Conservation (phyloP, 64 coral and sea anemone species). For the Trachythela sp. region DNA sequence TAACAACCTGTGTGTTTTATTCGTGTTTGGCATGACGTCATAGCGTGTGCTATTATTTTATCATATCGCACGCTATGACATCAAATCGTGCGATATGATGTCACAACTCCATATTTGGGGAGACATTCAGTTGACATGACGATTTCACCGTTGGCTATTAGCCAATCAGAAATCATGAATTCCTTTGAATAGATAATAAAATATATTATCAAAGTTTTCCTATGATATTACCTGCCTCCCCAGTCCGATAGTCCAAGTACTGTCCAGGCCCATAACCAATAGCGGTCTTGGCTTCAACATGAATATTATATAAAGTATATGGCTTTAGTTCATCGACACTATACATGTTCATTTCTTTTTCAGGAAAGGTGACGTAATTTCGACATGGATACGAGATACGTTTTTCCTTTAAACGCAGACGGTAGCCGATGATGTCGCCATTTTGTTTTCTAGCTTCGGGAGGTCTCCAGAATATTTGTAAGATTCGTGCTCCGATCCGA, state of each 20-base stretch:
- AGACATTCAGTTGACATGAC: too few relatives aligned
- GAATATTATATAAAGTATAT: neutral
- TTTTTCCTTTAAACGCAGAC: neutral
- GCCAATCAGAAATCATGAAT: too few relatives aligned
- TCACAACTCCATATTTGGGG: too few relatives aligned
- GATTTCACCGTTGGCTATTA: too few relatives aligned
- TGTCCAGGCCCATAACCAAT: neutral
- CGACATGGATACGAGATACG: neutral
- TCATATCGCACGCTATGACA: too few relatives aligned
- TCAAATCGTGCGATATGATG: too few relatives aligned
- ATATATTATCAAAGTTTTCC: too few relatives aligned
- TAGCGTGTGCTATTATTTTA: too few relatives aligned
- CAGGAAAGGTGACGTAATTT: neutral
- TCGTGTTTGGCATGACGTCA: too few relatives aligned
- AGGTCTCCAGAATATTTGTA: neutral
- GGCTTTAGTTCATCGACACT: neutral
- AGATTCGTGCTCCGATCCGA: neutral
- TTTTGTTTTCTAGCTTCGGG: neutral
- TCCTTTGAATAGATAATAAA: too few relatives aligned
- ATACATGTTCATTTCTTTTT: neutral
- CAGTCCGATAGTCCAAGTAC: neutral
- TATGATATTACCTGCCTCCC: slow-evolving; percentile 3
- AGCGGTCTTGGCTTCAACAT: neutral
- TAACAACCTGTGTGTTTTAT: too few relatives aligned
- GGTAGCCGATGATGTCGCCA: neutral